A percentile compares a stretch with the other conserved stretches of the same genome.
phyloP scores from a whole-genome alignment of 2,113 vertebrate species.

The Gila orcuttii region DNA sequence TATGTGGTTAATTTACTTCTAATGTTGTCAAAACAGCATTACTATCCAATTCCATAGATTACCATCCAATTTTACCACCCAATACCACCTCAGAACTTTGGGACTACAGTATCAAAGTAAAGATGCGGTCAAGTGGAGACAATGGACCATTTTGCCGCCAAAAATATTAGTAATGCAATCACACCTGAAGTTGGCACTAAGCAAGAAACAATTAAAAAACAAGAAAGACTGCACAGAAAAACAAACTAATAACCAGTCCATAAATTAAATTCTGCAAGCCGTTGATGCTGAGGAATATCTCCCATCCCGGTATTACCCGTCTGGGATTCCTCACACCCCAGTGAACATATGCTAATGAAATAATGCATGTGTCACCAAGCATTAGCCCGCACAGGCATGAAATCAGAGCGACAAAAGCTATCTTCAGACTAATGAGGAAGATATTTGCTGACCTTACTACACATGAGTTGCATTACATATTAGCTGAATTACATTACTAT shows the following conservation, averaged over 20 bases:
- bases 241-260: constrained; percentile 48
- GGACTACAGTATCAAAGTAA: background rate
- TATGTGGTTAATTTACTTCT: background rate
- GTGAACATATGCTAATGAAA: constrained; percentile 52
- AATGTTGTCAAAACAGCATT: background rate
- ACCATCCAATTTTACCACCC: background rate
- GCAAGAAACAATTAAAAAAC: background rate
- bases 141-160: too few species aligned
- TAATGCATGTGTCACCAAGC: constrained; percentile 38
- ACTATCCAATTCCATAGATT: background rate
- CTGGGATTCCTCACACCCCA: constrained; percentile 1
- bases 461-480: background rate
- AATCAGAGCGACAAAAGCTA: constrained; percentile 13
- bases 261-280: constrained; percentile 46
- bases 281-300: background rate
- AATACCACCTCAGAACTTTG: background rate
- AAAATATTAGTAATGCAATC: too few species aligned
- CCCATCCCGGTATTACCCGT: constrained; percentile 2
- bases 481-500: background rate
- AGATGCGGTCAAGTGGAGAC: background rate
- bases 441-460: background rate
- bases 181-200: background rate
- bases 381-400: constrained; percentile 39
- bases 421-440: constrained; percentile 37
- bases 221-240: background rate